A percentile compares a stretch with the other conserved stretches of the same genome.
phyloP scores from a whole-genome alignment of 2,888 invertebrate genomes.

The Autographa gamma region DNA sequence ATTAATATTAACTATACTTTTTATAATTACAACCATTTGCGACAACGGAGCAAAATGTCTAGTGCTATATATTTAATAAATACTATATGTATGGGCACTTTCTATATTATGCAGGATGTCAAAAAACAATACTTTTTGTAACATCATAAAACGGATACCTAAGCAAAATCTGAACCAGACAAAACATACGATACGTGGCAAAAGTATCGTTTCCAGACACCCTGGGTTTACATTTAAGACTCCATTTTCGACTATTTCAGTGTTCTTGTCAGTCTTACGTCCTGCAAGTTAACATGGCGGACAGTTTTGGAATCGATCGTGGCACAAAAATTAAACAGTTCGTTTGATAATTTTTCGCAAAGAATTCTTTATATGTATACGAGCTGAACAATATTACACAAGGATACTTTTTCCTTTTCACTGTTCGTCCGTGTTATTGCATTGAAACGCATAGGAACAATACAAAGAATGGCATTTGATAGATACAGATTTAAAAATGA shows the following conservation, averaged over 20 bases:
- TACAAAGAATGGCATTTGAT: conserved; percentile 44
- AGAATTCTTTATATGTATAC: conserved; percentile 57
- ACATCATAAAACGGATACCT: conserved; percentile 36
- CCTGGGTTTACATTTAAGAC: conserved; percentile 70
- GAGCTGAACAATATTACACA: conserved; percentile 48
- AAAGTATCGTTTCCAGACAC: conserved; percentile 71
- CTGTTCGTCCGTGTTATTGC: conserved; percentile 42
- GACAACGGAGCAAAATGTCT: conserved; percentile 86
- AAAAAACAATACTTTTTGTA: conserved; percentile 66
- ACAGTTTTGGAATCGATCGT: conserved; percentile 61
- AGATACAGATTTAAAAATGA: conserved; percentile 29
- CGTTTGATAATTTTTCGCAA: conserved; percentile 52
- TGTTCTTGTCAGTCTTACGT: conserved; percentile 82
- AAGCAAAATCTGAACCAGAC: conserved; percentile 48
- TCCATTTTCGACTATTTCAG: conserved; percentile 72
- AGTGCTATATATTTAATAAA: conserved; percentile 81
- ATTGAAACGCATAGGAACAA: conserved; percentile 46
- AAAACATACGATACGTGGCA: conserved; percentile 36
- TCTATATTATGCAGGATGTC: conserved; percentile 76
- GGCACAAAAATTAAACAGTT: conserved; percentile 61
- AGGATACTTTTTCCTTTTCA: conserved; percentile 44
- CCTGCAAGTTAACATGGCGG: conserved; percentile 69
- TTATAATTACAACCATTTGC: conserved; percentile 88
- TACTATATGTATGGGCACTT: conserved; percentile 80
- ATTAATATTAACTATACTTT: conserved; percentile 81